Evolutionary conservation across 2,113 vertebrate species (phyloP), one percentile per base, ranked within the genome.

Genomic region (Bettongia penicillata): DNA sequence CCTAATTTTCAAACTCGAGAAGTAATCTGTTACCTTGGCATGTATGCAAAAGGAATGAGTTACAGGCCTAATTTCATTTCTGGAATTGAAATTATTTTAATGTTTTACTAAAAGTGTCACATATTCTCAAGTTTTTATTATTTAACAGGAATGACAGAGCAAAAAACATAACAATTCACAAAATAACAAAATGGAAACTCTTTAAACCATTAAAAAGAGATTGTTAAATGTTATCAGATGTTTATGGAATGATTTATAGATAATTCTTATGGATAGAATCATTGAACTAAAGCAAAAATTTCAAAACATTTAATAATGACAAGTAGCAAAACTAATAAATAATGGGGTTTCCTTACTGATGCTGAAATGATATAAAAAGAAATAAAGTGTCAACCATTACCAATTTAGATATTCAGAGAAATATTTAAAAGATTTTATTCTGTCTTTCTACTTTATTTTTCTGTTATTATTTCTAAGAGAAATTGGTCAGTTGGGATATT

Each of bases 1-100:
- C 91, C 61, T 95, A 68, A 96, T 93, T 97, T 97, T 91, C 90
- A 97, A 92, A 95, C 93, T 96, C 91, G 96, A 93, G 97, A 61
- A 97, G 95, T 96, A 97, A 98, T 96, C 93, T 97, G 91, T 95
- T 96, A 96, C 0, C 49, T 91, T 43, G 37, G 37, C 37, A 37
- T 98, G 53, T 90, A 93, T 94, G n/a, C 92, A 95, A 77, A 96
- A 95, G 90, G 89, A 95, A 93, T 98, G 47, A 96, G 51, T 92
- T 97, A 6, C 77, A 93, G 91, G 51, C 24, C 89, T 53, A 94
- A 22, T 9, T 96, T 98, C 26, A 91, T 97, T 95, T 90, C 91
- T 3, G 0, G 94, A 92, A 90, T 53, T 94, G 49, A 47, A 93
- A 97, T 96, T 24, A 1, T 91, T 97, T 89, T 92, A 89, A 52